Evolutionary conservation across 2,113 vertebrate genomes (phyloP).

Genomic region (Electrona antarctica): DNA sequence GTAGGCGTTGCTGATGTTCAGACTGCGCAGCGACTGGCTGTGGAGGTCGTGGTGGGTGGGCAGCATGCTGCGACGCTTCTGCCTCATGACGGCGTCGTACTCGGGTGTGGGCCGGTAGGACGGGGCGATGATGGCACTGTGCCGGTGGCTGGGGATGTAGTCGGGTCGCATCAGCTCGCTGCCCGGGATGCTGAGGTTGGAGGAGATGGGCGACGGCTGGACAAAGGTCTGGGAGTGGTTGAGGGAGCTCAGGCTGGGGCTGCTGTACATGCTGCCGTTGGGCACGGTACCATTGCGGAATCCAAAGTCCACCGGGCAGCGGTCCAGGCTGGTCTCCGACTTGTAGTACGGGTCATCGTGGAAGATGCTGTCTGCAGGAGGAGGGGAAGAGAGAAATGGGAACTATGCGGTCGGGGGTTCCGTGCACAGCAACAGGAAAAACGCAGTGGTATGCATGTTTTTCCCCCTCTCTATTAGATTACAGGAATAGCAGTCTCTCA

Average conservation of each 20-base stretch:
- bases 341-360: conserved; percentile 92
- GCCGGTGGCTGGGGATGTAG: conserved; percentile 93
- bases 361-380: conserved; percentile 89
- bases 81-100: conserved; percentile 94
- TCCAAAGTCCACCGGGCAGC: conserved; percentile 82
- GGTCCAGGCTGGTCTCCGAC: conserved; percentile 92
- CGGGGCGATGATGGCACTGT: conserved; percentile 94
- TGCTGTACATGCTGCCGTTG: conserved; percentile 95
- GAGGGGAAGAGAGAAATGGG: conserved; percentile 2
- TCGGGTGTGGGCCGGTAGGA: conserved; percentile 96
- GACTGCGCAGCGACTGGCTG: conserved; percentile 93
- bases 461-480: conserved; percentile 16
- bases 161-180: conserved; percentile 93
- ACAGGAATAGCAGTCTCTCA: conserved; percentile 29
- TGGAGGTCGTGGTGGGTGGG: conserved; percentile 85
- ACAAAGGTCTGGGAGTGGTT: conserved; percentile 91
- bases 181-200: conserved; percentile 92
- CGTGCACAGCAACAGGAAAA: background rate
- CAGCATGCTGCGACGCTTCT: conserved; percentile 84
- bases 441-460: conserved; percentile 17
- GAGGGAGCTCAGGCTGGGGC: conserved; percentile 92
- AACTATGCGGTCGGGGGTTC: background rate
- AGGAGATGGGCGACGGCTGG: conserved; percentile 91
- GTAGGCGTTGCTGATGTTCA: conserved; percentile 91
- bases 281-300: conserved; percentile 88